These are phyloP conservation scores for Condylostylus longicornis DNA, from an alignment of 1,140 invertebrate genomes.

Conservation along the genomic window DNA sequence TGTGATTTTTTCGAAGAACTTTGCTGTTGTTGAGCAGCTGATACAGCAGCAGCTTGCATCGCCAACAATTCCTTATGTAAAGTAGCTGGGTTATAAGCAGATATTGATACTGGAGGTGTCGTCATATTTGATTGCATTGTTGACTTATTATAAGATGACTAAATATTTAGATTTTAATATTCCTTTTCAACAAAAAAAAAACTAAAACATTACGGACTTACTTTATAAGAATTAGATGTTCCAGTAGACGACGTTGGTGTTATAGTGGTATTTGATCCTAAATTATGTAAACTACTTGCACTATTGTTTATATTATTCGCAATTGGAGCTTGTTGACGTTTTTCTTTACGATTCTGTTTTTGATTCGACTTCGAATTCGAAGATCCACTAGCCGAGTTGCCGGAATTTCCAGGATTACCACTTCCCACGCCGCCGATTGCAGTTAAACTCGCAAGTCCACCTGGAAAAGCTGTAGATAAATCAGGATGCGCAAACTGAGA, in stretches of 20 bases:
- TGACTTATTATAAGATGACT: slow-evolving; percentile 26
- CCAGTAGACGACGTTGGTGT: slow-evolving; percentile 13
- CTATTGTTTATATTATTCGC: slow-evolving; percentile 2
- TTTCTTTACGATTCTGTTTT: slow-evolving; percentile 20
- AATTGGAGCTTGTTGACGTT: slow-evolving; percentile 24
- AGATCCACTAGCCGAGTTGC: slow-evolving; percentile 8
- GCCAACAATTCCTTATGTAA: slow-evolving; percentile 30
- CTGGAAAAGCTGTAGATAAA: slow-evolving; percentile 23
- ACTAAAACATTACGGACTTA: too few relatives aligned
- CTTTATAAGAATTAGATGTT: too few relatives aligned
- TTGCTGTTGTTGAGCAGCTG: slow-evolving; percentile 11
- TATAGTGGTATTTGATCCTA: slow-evolving; percentile 22
- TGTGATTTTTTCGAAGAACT: slow-evolving; percentile 27
- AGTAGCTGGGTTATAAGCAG: slow-evolving; percentile 28
- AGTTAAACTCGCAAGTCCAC: slow-evolving; percentile 34
- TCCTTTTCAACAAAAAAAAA: too few relatives aligned
- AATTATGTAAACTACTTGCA: slow-evolving; percentile 24
- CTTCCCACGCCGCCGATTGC: slow-evolving; percentile 29
- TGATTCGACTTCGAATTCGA: slow-evolving; percentile 26
- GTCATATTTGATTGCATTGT: slow-evolving; percentile 20
- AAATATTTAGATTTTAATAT: too few relatives aligned
- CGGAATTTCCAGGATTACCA: slow-evolving; percentile 13
- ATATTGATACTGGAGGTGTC: slow-evolving; percentile 16
- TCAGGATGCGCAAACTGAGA: slow-evolving; percentile 44
- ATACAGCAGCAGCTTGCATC: slow-evolving; percentile 30